Evolutionary conservation across 2,888 invertebrate species (phyloP).

Genomic region (Petrolisthes manimaculis): DNA sequence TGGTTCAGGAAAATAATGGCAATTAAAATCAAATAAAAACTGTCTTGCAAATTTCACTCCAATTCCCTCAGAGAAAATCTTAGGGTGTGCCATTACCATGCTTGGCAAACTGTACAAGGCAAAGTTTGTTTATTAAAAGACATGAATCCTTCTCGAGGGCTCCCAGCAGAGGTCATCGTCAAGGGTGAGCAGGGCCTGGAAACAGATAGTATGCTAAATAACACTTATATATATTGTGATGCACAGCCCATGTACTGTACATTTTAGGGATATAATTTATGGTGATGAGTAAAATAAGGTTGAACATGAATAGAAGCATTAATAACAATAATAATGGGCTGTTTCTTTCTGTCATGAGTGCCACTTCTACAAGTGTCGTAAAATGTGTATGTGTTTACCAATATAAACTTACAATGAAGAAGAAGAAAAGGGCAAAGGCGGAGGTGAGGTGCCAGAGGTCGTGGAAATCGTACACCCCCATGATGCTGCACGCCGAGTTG

Average conservation of each 20-base stretch:
- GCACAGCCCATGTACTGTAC: background rate
- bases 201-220: constrained; percentile 1
- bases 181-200: constrained; percentile 49
- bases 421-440: constrained; percentile 34
- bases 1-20: too few species aligned
- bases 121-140: constrained; percentile 13
- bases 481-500: constrained; percentile 36
- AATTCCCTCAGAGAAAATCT: too few species aligned
- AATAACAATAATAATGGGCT: background rate
- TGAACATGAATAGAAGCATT: background rate
- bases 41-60: too few species aligned
- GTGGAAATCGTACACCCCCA: constrained; percentile 43
- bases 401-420: constrained; percentile 44
- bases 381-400: background rate
- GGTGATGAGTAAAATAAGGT: background rate
- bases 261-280: background rate
- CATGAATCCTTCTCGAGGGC: constrained; percentile 22
- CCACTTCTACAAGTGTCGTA: background rate
- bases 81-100: too few species aligned
- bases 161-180: constrained; percentile 41
- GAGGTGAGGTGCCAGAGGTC: constrained; percentile 51
- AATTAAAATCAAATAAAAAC: too few species aligned
- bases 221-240: background rate
- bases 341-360: background rate
- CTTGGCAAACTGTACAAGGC: too few species aligned